A percentile compares a stretch with the other conserved stretches of the same genome.
These are phyloP conservation scores for Pelecanoides urinatrix DNA, from an alignment of 2,113 vertebrate species.

Conservation along the genomic window DNA sequence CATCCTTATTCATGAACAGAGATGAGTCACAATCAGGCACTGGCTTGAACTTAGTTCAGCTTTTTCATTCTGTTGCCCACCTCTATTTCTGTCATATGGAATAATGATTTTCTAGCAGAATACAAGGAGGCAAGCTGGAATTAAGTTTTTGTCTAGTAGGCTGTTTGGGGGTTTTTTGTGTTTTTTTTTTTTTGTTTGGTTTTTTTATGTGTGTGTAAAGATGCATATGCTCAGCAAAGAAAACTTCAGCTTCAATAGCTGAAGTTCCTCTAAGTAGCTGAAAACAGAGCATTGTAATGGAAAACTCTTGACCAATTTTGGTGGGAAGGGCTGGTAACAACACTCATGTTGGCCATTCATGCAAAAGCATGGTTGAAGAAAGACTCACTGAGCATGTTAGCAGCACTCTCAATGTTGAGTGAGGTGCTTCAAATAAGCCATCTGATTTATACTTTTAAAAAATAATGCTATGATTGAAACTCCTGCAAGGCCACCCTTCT, in stretches of 20 bases:
- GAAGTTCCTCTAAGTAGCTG: neutral
- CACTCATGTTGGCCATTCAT: neutral
- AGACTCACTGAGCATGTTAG: neutral
- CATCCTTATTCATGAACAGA: constrained; percentile 66
- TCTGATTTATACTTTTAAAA: neutral
- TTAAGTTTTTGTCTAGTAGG: neutral
- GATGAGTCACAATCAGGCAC: constrained; percentile 53
- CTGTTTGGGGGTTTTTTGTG: neutral
- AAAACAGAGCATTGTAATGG: neutral
- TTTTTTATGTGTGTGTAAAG: neutral
- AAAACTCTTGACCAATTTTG: neutral
- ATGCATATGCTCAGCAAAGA: neutral
- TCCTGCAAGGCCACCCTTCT: neutral
- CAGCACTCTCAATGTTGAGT: neutral
- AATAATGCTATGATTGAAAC: neutral
- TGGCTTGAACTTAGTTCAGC: constrained; percentile 54
- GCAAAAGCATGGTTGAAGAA: neutral
- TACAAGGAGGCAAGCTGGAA: neutral
- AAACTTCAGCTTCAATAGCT: neutral
- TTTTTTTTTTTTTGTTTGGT: neutral
- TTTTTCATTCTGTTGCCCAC: constrained; percentile 45
- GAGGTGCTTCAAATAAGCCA: neutral
- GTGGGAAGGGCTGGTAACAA: neutral
- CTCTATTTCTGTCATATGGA: constrained; percentile 40
- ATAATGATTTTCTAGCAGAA: neutral